Conservation (phyloP, 2,888 invertebrate genomes). For the Oligia latruncula region DNA sequence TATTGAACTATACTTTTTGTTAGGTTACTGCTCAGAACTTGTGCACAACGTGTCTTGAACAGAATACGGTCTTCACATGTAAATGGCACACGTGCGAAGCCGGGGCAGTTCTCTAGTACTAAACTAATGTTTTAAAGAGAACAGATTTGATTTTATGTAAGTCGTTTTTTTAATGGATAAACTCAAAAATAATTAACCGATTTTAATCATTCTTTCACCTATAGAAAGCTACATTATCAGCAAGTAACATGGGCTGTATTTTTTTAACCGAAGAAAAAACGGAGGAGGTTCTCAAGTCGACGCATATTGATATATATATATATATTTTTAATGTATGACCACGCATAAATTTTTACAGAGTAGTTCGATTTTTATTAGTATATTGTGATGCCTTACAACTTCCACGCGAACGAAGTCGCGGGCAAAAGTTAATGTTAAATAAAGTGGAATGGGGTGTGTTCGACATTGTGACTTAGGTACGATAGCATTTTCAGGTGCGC, state of each 20-base stretch:
- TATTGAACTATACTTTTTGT: neutral
- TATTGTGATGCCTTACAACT: neutral
- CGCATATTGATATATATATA: too few species aligned
- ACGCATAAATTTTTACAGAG: too few species aligned
- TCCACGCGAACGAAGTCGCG: neutral
- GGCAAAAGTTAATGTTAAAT: conserved; percentile 15
- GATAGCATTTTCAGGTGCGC: conserved; percentile 32
- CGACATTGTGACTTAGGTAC: conserved; percentile 28
- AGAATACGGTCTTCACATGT: neutral
- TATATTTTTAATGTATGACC: too few species aligned
- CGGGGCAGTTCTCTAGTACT: neutral
- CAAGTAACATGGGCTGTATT: neutral
- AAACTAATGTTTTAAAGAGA: too few species aligned
- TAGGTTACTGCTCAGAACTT: neutral
- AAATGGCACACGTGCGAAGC: neutral
- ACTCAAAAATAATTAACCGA: too few species aligned
- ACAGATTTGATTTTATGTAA: too few species aligned
- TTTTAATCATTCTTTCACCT: too few species aligned
- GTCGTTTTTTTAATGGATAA: too few species aligned
- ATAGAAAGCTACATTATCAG: too few species aligned
- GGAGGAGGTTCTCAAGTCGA: too few species aligned
- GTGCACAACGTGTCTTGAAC: neutral
- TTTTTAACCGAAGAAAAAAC: too few species aligned
- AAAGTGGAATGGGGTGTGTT: conserved; percentile 32
- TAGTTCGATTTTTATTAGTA: neutral